Conservation (phyloP, 2,797 vertebrate genomes). For the Tokudaia tokunoshimensis region DNA sequence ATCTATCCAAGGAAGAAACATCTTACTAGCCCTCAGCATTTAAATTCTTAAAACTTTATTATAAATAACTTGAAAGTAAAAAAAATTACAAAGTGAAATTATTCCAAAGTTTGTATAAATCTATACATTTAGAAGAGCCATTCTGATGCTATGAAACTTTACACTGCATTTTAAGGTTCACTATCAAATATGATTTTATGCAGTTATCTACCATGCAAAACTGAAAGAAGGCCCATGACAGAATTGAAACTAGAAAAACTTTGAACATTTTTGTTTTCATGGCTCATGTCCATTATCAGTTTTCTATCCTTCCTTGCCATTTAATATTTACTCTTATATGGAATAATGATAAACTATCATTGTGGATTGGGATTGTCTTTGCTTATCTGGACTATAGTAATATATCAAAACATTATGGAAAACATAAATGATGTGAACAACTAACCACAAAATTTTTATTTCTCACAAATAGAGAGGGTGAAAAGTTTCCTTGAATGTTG, state of each 20-base stretch:
- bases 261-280: not conserved
- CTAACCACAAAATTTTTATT: not conserved
- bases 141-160: not conserved
- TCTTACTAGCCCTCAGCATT: not conserved
- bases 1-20: not conserved
- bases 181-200: not conserved
- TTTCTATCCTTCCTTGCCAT: not conserved
- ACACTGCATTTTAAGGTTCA: not conserved
- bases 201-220: not conserved
- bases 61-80: not conserved
- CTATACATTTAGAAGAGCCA: not conserved
- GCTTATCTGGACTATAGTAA: not conserved
- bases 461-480: not conserved
- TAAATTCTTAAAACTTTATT: not conserved
- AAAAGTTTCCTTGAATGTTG: not conserved
- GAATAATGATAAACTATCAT: not conserved
- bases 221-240: not conserved
- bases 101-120: not conserved
- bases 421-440: not conserved
- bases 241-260: not conserved
- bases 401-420: not conserved
- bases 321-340: not conserved
- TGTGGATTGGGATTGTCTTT: no score
- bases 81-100: not conserved
- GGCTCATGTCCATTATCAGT: no score